Evolutionary conservation across 2,888 invertebrate genomes (phyloP).

Genomic region (Leptopilina myrica): DNA sequence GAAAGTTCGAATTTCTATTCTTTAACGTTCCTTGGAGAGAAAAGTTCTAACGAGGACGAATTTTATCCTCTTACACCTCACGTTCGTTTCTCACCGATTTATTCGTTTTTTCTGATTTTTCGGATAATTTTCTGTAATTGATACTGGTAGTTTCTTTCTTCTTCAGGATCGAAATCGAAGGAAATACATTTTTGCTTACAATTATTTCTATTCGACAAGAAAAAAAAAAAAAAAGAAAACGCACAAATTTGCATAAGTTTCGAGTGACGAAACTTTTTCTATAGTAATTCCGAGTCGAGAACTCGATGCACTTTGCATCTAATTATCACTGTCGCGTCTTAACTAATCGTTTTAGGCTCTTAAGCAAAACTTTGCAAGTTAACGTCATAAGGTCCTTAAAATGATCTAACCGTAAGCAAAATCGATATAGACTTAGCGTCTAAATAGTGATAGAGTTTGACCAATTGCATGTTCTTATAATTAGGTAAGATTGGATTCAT

Average conservation of each 20-base stretch:
- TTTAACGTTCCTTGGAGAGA: slow-evolving; percentile 5
- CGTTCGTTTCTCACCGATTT: background rate
- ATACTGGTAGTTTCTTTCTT: too few relatives aligned
- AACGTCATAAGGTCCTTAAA: slow-evolving; percentile 46
- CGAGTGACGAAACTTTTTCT: slow-evolving; percentile 36
- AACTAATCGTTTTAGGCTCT: slow-evolving; percentile 43
- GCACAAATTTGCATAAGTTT: slow-evolving; percentile 25
- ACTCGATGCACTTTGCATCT: slow-evolving; percentile 40
- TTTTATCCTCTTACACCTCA: slow-evolving; percentile 8
- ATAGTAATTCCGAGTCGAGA: slow-evolving; percentile 33
- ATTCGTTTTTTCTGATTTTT: background rate
- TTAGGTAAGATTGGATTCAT: slow-evolving; percentile 56
- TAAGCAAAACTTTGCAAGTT: slow-evolving; percentile 35
- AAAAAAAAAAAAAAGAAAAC: background rate
- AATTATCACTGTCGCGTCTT: slow-evolving; percentile 38
- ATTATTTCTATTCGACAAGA: background rate
- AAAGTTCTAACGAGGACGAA: background rate
- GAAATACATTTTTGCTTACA: background rate
- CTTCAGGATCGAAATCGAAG: too few relatives aligned
- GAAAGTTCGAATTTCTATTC: background rate
- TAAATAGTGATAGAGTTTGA: slow-evolving; percentile 69
- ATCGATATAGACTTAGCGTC: slow-evolving; percentile 58
- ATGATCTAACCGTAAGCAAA: slow-evolving; percentile 50
- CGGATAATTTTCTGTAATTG: too few relatives aligned
- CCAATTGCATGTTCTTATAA: slow-evolving; percentile 70